Conservation (phyloP, 2,797 vertebrate genomes). For the Girardinus metallicus region DNA sequence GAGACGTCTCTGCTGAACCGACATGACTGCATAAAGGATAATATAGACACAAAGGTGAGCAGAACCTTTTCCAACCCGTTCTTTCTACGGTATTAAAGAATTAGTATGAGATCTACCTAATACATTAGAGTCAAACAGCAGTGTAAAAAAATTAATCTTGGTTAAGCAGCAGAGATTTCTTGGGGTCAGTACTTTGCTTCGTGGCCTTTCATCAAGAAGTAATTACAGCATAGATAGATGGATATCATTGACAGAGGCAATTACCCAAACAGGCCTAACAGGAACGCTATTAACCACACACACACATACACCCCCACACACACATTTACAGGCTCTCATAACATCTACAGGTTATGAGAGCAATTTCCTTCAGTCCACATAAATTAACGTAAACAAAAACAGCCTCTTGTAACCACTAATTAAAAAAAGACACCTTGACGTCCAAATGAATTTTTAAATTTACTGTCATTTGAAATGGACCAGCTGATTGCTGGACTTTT, state of each 20-base stretch:
- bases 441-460: not conserved
- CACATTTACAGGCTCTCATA: constrained; percentile 50
- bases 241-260: constrained; percentile 71
- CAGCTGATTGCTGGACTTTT: no score
- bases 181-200: constrained; percentile 63
- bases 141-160: constrained; percentile 58
- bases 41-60: constrained; percentile 30
- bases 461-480: not conserved
- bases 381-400: constrained; percentile 18
- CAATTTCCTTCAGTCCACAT: constrained; percentile 26
- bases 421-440: not conserved
- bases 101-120: constrained; percentile 44
- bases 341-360: constrained; percentile 37
- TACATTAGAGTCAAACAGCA: constrained; percentile 54
- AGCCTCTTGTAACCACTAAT: not conserved
- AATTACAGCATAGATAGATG: constrained; percentile 74
- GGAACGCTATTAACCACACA: constrained; percentile 54
- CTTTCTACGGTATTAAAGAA: constrained; percentile 17
- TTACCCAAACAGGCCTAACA: constrained; percentile 61
- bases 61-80: constrained; percentile 25
- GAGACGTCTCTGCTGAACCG: constrained; percentile 23
- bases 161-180: constrained; percentile 61
- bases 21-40: constrained; percentile 20
- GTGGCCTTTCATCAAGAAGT: constrained; percentile 68
- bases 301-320: not conserved